Evolutionary conservation across 2,888 invertebrate species (phyloP).

Genomic region (Elegia similella): DNA sequence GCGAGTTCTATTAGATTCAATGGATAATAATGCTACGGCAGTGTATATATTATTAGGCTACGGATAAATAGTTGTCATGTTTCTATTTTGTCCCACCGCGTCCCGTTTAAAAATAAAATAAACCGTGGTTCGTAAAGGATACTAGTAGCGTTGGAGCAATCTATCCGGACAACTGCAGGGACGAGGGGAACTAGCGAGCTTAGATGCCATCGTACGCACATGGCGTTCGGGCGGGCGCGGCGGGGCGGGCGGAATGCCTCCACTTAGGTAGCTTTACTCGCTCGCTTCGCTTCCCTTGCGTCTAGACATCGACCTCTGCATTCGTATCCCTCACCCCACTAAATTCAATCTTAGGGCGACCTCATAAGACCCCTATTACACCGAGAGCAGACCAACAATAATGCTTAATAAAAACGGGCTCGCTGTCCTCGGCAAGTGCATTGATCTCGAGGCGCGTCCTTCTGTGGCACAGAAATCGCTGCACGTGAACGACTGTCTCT

Average conservation of each 20-base stretch:
- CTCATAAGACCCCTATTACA: slow-evolving; percentile 59
- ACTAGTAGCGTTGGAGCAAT: slow-evolving; percentile 24
- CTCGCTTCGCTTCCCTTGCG: slow-evolving; percentile 71
- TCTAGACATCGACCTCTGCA: slow-evolving; percentile 63
- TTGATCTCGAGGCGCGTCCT: slow-evolving; percentile 78
- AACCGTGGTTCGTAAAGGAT: slow-evolving; percentile 33
- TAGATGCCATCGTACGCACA: slow-evolving; percentile 39
- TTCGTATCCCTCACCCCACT: slow-evolving; percentile 29
- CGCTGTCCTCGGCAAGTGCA: slow-evolving; percentile 80
- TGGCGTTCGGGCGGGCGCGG: slow-evolving; percentile 31
- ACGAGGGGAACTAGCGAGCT: slow-evolving; percentile 21
- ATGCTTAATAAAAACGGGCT: slow-evolving; percentile 72
- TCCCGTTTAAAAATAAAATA: slow-evolving; percentile 49
- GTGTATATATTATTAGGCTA: no score
- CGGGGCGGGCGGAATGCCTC: slow-evolving; percentile 57
- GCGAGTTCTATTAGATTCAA: no score
- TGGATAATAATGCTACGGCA: no score
- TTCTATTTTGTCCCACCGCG: slow-evolving; percentile 26
- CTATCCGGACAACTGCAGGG: slow-evolving; percentile 9
- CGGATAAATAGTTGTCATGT: slow-evolving; percentile 13
- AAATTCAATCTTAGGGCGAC: slow-evolving; percentile 56
- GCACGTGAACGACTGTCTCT: slow-evolving; percentile 71
- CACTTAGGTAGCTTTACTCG: slow-evolving; percentile 59
- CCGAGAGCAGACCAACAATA: slow-evolving; percentile 44
- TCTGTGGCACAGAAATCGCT: slow-evolving; percentile 76